Conservation (phyloP, 2,888 invertebrate genomes). For the Thereva unica region DNA sequence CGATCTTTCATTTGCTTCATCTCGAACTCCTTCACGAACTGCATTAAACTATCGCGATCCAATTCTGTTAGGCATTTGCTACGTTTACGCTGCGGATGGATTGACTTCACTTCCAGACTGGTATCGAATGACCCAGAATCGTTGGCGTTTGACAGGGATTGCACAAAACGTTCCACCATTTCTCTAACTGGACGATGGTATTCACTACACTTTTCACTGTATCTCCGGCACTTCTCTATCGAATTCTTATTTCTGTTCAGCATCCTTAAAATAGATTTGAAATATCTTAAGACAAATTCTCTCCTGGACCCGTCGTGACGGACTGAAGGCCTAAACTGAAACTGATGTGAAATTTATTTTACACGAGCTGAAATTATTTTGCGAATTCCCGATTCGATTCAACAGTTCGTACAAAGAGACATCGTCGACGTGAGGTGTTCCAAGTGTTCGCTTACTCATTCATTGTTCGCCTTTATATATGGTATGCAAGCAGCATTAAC, state of each 20-base stretch:
- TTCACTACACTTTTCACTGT: conserved; percentile 22
- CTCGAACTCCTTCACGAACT: conserved; percentile 54
- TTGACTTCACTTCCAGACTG: conserved; percentile 56
- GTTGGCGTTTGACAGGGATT: conserved; percentile 53
- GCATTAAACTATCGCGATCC: conserved; percentile 52
- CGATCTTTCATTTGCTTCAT: conserved; percentile 33
- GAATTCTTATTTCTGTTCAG: conserved; percentile 15
- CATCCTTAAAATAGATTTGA: conserved; percentile 25
- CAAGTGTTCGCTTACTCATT: conserved; percentile 18
- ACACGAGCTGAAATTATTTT: no score
- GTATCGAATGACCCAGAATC: conserved; percentile 57
- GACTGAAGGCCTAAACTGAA: conserved; percentile 11
- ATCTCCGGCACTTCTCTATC: not conserved
- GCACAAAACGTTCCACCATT: conserved; percentile 56
- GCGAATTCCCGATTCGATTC: conserved; percentile 1
- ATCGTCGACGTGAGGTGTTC: conserved; percentile 25
- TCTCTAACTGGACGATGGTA: conserved; percentile 29
- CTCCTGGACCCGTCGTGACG: conserved; percentile 16
- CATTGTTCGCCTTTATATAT: conserved; percentile 19
- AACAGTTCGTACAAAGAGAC: not conserved
- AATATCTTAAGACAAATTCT: conserved; percentile 12
- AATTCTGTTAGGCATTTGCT: conserved; percentile 53
- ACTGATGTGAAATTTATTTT: conserved; percentile 5
- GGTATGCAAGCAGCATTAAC: conserved; percentile 28
- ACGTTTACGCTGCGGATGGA: conserved; percentile 47